Base-by-base conservation (phyloP, 53 echinoderm and acorn worm species). In the Luidia sarsii region DNA sequence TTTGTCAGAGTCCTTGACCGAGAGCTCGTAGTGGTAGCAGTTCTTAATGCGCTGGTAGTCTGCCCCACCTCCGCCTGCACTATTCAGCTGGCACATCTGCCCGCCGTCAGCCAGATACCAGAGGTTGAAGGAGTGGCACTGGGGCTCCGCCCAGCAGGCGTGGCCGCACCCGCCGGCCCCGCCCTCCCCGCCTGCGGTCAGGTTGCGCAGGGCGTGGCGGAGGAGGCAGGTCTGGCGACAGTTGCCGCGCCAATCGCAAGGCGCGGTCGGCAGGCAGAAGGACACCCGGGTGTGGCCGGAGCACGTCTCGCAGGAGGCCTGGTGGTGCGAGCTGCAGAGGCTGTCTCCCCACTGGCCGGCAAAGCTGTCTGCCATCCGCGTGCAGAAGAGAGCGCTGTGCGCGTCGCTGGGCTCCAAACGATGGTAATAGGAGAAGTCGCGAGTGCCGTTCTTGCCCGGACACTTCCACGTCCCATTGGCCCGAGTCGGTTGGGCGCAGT, bases 181-280 rank as follows among this genome's bases (percentile, higher is more conserved):
- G n/a, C n/a, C n/a, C n/a, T n/a, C n/a, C n/a, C n/a, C n/a, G n/a
- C n/a, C n/a, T 7, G 65, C 5, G 0, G 38, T 65, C 65, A 65
- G 65, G 65, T 65, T 65, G 39, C 39, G 37, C 39, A 65, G 37
- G 39, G 4, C 65, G 19, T 65, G 65, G 65, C 39, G 16, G 65
- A 65, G 65, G 39, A 65, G 38, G 2, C 65, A 65, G 3, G 37
- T 38, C 1, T 38, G 41, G 0, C 6, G n/a, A 41, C n/a, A 37
- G 2, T 11, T 38, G 3, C 65, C 39, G 65, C 25, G 22, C 19
- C 39, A 6, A 39, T 65, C 39, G n/a, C n/a, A n/a, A n/a, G n/a
- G n/a, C n/a, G n/a, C n/a, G 0, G 65, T 24, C 7, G 4, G 38
- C 65, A 39, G 20, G 65, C 65, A 39, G 65, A 20, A 65, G 3